Evolutionary conservation across 2,888 invertebrate species (phyloP).

Genomic region (Desoria tigrina): DNA sequence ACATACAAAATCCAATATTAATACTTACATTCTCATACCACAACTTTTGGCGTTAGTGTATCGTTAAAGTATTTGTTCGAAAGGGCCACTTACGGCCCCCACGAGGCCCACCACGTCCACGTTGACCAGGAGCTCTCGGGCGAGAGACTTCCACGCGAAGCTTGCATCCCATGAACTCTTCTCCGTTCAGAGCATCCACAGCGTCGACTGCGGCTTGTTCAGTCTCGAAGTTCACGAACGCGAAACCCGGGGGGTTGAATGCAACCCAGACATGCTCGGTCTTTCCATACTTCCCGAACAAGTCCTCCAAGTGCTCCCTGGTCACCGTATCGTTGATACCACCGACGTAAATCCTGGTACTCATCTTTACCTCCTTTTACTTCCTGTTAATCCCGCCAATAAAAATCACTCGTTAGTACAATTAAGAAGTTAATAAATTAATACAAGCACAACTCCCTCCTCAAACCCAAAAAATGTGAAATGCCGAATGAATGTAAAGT

Average conservation of each 20-base stretch:
- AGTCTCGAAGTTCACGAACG: constrained; percentile 88
- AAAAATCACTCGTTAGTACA: constrained; percentile 7
- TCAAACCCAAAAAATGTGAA: neutral
- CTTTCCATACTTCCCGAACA: constrained; percentile 89
- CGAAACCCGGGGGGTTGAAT: constrained; percentile 90
- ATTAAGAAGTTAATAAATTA: constrained; percentile 13
- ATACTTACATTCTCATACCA: neutral
- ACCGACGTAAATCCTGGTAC: constrained; percentile 83
- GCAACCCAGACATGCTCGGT: constrained; percentile 91
- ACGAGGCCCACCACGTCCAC: constrained; percentile 39
- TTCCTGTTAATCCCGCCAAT: constrained; percentile 15
- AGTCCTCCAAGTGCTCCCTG: constrained; percentile 86
- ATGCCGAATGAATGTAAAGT: no score
- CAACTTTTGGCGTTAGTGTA: neutral
- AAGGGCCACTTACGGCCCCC: constrained; percentile 13
- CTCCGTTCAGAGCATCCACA: constrained; percentile 83
- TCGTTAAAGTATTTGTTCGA: neutral
- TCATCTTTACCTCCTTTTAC: constrained; percentile 35
- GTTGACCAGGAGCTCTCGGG: constrained; percentile 53
- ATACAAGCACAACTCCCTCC: no score
- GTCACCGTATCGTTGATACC: constrained; percentile 84
- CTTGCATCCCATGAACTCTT: constrained; percentile 82
- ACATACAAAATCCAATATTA: constrained; percentile 30
- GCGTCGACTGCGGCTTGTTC: constrained; percentile 86
- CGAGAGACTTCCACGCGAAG: constrained; percentile 84